A percentile compares a stretch with the other conserved stretches of the same genome.
phyloP scores from a whole-genome alignment of 2,113 vertebrate species.

The Zapus hudsonius region DNA sequence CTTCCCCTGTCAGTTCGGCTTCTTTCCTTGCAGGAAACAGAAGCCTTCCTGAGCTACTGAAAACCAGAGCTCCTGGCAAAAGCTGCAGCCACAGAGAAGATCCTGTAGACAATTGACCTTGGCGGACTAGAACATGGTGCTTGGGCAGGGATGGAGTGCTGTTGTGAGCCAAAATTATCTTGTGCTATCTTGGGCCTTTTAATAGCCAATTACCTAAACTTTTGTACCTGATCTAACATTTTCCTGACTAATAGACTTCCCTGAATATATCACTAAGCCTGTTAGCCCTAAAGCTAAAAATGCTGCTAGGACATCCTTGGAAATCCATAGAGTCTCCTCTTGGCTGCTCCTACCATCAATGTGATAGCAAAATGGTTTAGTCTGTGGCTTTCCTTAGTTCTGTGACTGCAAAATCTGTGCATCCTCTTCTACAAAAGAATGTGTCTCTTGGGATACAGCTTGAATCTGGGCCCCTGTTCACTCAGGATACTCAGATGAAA shows the following conservation, averaged over 20 bases:
- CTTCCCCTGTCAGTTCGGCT: neutral
- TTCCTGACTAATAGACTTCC: neutral
- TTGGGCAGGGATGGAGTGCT: neutral
- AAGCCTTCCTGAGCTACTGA: neutral
- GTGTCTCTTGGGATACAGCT: too few relatives aligned
- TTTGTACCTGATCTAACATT: neutral
- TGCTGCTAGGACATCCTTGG: neutral
- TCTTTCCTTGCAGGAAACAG: neutral
- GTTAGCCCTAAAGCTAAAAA: neutral
- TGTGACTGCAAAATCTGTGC: neutral
- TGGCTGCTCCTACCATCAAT: neutral
- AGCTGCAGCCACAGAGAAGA: neutral
- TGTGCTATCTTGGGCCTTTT: constrained; percentile 1
- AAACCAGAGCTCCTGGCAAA: neutral
- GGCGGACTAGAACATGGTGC: neutral
- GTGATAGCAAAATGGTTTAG: neutral
- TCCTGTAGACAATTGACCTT: neutral
- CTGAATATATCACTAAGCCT: neutral
- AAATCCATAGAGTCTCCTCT: neutral
- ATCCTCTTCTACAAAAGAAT: neutral
- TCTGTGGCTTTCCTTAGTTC: neutral
- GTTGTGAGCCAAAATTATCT: neutral
- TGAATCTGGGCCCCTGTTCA: rapidly evolving
- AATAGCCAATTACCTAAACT: neutral
- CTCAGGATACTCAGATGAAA: neutral